Conservation (phyloP, 1,140 invertebrate genomes). For the Orchesella cincta region DNA sequence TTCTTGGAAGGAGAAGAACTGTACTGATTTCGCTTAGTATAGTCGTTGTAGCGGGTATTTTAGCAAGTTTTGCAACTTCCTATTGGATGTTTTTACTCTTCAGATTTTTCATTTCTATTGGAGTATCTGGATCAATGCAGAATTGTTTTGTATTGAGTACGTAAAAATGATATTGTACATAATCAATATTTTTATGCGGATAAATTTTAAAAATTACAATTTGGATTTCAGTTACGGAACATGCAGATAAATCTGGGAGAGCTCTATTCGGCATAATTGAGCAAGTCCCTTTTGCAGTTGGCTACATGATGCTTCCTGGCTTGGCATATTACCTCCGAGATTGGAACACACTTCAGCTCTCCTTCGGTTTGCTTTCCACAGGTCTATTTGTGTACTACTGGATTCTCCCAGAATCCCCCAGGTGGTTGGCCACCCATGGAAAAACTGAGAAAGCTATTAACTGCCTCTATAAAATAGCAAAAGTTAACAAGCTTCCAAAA, state of each 20-base stretch:
- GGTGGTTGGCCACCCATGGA: slow-evolving; percentile 77
- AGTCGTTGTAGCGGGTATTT: slow-evolving; percentile 37
- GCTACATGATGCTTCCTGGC: slow-evolving; percentile 71
- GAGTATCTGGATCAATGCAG: slow-evolving; percentile 72
- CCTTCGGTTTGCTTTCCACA: slow-evolving; percentile 69
- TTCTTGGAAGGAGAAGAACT: slow-evolving; percentile 35
- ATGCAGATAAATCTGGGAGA: slow-evolving; percentile 36
- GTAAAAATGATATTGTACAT: slow-evolving; percentile 22
- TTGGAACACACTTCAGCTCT: slow-evolving; percentile 72
- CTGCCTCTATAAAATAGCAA: slow-evolving; percentile 69
- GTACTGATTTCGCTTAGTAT: slow-evolving; percentile 17
- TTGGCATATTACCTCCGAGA: slow-evolving; percentile 70
- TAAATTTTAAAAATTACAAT: too few species aligned
- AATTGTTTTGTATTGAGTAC: slow-evolving; percentile 67
- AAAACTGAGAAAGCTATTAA: slow-evolving; percentile 67
- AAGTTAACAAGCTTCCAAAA: slow-evolving; percentile 55
- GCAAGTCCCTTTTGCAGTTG: slow-evolving; percentile 61
- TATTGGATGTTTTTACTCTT: slow-evolving; percentile 67
- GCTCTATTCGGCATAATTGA: slow-evolving; percentile 36
- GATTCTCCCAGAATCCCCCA: slow-evolving; percentile 78
- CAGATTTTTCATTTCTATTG: slow-evolving; percentile 66
- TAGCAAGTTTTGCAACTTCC: slow-evolving; percentile 65
- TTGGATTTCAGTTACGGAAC: slow-evolving; percentile 37
- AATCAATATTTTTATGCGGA: too few species aligned
- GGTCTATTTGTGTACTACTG: slow-evolving; percentile 68